Evolutionary conservation across 2,797 vertebrate genomes (phyloP), one percentile per base, ranked within the genome.

Genomic region (Acropternis orthonyx): DNA sequence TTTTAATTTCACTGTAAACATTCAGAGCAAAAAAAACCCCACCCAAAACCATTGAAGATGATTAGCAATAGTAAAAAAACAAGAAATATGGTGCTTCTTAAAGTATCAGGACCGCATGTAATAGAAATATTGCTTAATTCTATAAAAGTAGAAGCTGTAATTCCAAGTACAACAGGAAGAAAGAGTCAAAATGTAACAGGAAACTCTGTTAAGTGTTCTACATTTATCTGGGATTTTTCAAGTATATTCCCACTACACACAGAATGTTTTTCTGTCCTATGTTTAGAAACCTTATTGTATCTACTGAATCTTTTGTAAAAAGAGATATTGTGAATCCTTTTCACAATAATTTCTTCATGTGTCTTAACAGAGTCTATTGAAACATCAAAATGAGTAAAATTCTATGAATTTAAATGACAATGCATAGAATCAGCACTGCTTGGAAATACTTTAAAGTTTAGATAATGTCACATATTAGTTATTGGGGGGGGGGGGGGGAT

Each of bases 231-330:
- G 56, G 23, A 10, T 82, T 88, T 90, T 91, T 51, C 36, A 85
- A 54, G 73, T n/a, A 65, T 23, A 72, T 48, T 93, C 19, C 27
- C 46, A 34, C 18, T 69, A 85, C 9, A 66, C 6, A 58, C 39
- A 68, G 27, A 36, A 79, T 51, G 44, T 63, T 89, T 91, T 91
- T 72, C 80, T 75, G 27, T 67, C 32, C 4, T 15, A 23, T 56
- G 75, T 89, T 93, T 83, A 85, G 34, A 80, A 89, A 80, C 3
- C 3, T 36, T 73, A 67, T 91, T 89, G 84, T 85, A 92, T 36
- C 81, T 28, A 83, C 22, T 68, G 61, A 80, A 74, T 71, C 68
- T 61, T 91, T 80, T 93, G 34, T 85, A 88, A 79, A 84, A 87
- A 74, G 22, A 79, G 39, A 87, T 55, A 91, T 63, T 71, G 63